phyloP scores from a whole-genome alignment of 2,888 invertebrate species.

The Mycalesis mineus region DNA sequence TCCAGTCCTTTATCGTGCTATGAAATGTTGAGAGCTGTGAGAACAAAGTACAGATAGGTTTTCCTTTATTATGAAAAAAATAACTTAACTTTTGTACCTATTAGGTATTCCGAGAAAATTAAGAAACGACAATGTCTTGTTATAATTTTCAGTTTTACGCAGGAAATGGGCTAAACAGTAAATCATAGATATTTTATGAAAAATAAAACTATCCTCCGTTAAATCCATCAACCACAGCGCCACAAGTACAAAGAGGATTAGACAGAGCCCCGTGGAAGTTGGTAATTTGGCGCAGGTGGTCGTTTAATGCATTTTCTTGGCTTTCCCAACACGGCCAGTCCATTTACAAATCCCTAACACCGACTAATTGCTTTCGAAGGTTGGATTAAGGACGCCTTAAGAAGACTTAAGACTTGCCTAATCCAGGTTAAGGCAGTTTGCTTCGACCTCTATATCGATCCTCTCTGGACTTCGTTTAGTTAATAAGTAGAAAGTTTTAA shows the following conservation, averaged over 20 bases:
- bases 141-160: no score
- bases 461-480: background rate
- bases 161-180: no score
- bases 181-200: no score
- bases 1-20: no score
- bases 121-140: no score
- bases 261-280: slow-evolving; percentile 1
- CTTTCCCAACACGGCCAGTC: slow-evolving; percentile 34
- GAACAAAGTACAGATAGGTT: no score
- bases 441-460: slow-evolving; percentile 5
- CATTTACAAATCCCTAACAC: slow-evolving; percentile 39
- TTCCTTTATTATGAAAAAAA: no score
- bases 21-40: no score
- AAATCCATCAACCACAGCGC: background rate
- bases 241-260: slow-evolving; percentile 11
- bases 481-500: background rate
- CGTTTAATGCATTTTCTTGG: slow-evolving; percentile 29
- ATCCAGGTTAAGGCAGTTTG: slow-evolving; percentile 43
- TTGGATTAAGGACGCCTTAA: slow-evolving; percentile 43
- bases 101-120: no score
- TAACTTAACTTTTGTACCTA: no score
- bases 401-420: slow-evolving; percentile 47
- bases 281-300: slow-evolving; percentile 14
- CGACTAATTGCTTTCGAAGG: slow-evolving; percentile 45
- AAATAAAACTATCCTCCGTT: background rate